These are phyloP conservation scores for Zalophus californianus DNA, from an alignment of 2,797 vertebrate species.

Conservation along the genomic window DNA sequence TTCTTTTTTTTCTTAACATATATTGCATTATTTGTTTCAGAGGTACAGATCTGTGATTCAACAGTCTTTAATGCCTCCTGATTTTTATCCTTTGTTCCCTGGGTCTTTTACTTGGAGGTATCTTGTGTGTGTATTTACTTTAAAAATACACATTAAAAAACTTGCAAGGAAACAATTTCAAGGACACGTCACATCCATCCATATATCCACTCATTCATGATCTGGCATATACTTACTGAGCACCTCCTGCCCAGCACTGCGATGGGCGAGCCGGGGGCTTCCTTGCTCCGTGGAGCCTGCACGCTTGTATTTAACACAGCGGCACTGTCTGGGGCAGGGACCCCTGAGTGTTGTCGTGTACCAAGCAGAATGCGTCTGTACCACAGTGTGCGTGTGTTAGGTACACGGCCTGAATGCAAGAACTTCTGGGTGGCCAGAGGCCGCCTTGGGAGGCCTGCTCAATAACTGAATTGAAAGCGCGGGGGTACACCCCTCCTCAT, in stretches of 20 bases:
- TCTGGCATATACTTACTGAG: background rate
- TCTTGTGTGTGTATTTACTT: background rate
- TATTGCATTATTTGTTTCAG: too few relatives aligned
- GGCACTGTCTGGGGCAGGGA: background rate
- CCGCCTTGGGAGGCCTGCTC: background rate
- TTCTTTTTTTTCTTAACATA: too few relatives aligned
- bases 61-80: background rate
- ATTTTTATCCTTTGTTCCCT: background rate
- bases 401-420: background rate
- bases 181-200: background rate
- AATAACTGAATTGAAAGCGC: background rate
- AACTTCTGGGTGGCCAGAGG: background rate
- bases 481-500: background rate
- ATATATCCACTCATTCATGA: background rate
- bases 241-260: background rate
- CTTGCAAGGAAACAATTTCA: background rate
- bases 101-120: background rate
- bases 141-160: background rate
- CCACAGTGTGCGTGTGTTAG: background rate
- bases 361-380: background rate
- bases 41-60: too few relatives aligned
- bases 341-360: rapidly evolving
- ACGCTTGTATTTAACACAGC: background rate
- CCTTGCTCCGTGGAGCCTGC: background rate
- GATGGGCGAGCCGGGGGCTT: background rate